Conservation (phyloP, 2,113 vertebrate species). For the Dicaeum eximium region DNA sequence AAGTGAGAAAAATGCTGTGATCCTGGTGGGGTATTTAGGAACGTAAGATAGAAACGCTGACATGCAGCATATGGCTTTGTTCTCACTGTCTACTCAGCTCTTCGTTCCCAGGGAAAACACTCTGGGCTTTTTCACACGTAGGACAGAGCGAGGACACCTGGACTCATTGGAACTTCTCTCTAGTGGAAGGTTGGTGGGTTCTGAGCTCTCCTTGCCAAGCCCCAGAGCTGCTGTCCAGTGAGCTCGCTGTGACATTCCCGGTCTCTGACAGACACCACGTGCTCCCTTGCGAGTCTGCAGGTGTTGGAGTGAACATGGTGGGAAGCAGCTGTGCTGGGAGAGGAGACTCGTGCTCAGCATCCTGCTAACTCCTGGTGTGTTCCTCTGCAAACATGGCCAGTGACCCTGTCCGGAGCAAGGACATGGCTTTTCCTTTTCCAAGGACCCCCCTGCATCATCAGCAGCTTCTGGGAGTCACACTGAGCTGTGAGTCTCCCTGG, state of each 20-base stretch:
- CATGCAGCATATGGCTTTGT: background rate
- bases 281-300: background rate
- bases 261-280: background rate
- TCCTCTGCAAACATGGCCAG: background rate
- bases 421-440: background rate
- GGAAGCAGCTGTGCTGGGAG: background rate
- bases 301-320: fast-evolving
- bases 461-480: background rate
- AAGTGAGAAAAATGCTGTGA: background rate
- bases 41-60: background rate
- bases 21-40: background rate
- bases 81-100: background rate
- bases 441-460: background rate
- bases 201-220: background rate
- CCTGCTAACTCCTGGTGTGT: fast-evolving
- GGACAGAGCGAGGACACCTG: background rate
- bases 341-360: background rate
- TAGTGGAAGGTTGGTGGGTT: background rate
- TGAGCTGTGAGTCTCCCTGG: background rate
- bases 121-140: background rate
- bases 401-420: background rate
- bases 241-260: background rate
- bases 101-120: background rate
- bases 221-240: background rate
- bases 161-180: background rate